Evolutionary conservation across 1,140 invertebrate species (phyloP).

Genomic region (Brachionus rubens): DNA sequence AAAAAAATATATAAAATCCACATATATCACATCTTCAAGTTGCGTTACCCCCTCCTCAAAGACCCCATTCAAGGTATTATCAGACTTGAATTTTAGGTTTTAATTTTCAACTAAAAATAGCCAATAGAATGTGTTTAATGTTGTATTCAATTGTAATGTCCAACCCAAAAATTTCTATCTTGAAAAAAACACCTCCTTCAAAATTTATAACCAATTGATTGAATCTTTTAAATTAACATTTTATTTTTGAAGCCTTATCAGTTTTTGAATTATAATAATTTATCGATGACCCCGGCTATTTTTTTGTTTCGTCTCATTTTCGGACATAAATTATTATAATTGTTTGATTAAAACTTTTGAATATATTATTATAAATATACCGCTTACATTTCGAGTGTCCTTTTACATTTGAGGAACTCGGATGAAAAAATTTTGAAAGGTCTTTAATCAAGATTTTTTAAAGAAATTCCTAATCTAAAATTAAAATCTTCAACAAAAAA

Average conservation of each 20-base stretch:
- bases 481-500: too few relatives aligned
- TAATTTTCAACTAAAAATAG: background rate
- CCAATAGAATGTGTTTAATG: conserved; percentile 6
- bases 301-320: background rate
- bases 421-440: too few relatives aligned
- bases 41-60: background rate
- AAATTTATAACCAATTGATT: background rate
- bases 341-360: too few relatives aligned
- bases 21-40: conserved; percentile 10
- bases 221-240: conserved; percentile 6
- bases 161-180: background rate
- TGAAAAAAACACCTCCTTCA: background rate
- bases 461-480: too few relatives aligned
- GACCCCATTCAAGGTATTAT: background rate
- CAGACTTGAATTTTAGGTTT: background rate
- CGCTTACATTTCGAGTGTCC: too few relatives aligned
- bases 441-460: too few relatives aligned
- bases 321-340: background rate
- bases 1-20: background rate
- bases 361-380: too few relatives aligned
- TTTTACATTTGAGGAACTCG: too few relatives aligned
- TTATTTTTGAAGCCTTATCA: conserved; percentile 31
- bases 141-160: background rate
- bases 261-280: conserved; percentile 27
- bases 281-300: conserved; percentile 18